Evolutionary conservation across 1,140 invertebrate genomes (phyloP), one percentile per base, ranked within the genome.

Genomic region (Dendroctonus valens): DNA sequence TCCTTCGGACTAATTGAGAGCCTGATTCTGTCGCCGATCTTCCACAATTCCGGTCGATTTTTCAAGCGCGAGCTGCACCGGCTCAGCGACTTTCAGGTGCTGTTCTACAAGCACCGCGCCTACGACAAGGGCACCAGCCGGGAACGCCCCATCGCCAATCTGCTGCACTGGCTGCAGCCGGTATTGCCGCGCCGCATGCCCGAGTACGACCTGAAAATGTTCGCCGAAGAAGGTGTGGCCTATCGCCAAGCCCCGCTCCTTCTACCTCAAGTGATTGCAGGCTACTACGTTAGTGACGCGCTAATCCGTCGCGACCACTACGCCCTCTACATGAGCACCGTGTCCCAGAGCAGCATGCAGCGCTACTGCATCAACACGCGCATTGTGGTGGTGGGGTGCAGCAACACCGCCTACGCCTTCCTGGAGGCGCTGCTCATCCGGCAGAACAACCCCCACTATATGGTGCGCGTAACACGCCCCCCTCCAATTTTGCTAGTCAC

Each of bases 381-480:
- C 66, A 87, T 93, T 55, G 87, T 92, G 0, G 83, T 92, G 6
- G 84, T 91, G 0, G 90, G 90, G 0, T 87, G 86, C 9, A 90
- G 89, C 50, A 82, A 86, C 49, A 86, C 87, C 7, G 87, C 85
- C 1, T 75, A 91, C 2, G 78, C 87, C 5, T 89, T 91, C 72
- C 58, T 90, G 9, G 88, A 91, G 73, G 79, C 83, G 14, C 76
- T 92, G 5, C 75, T 88, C 44, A 83, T 85, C 69, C 85, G 84
- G 84, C 88, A 78, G 70, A 7, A 53, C 15, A 73, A 69, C 7
- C 54, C 53, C 7, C 67, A 66, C 58, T 68, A 64, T 59, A 50
- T 65, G 49, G 69, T 70, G 49, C 1, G 26, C 26, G 26, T 1
- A 3, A 3, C 26, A 26, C 3, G 26, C 26, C 26, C 26, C 26